Evolutionary conservation across 2,113 vertebrate genomes (phyloP).

Genomic region (Cichladusa arquata): DNA sequence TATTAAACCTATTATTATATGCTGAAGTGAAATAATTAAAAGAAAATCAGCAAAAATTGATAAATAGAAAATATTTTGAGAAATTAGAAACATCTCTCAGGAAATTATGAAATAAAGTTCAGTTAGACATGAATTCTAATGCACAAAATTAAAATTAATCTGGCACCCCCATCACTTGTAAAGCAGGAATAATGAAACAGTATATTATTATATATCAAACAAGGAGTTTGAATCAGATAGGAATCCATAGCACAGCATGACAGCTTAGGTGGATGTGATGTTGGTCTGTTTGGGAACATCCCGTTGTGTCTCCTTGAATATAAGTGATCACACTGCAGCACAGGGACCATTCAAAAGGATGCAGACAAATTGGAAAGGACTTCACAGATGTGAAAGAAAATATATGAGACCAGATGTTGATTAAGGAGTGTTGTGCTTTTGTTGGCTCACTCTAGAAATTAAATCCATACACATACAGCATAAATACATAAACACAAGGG

Average conservation of each 20-base stretch:
- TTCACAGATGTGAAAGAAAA: slow-evolving; percentile 30
- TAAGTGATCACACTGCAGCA: background rate
- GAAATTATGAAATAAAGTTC: background rate
- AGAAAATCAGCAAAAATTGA: fast-evolving
- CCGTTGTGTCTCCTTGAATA: background rate
- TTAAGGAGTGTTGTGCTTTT: slow-evolving; percentile 14
- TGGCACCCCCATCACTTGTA: background rate
- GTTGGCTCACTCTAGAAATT: background rate
- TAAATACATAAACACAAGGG: background rate
- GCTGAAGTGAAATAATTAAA: background rate
- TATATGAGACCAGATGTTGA: slow-evolving; percentile 19
- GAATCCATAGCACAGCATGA: background rate
- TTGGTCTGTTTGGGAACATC: background rate
- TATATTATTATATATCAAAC: background rate
- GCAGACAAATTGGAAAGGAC: slow-evolving; percentile 12
- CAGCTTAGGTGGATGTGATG: background rate
- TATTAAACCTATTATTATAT: background rate
- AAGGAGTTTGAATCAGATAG: background rate
- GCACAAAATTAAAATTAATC: background rate
- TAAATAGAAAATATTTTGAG: background rate
- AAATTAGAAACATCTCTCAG: background rate
- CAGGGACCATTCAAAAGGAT: background rate
- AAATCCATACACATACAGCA: background rate
- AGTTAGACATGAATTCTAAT: background rate
- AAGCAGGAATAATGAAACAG: background rate